Base-by-base conservation (phyloP, 2,797 vertebrate genomes). In the Synanceia verrucosa region DNA sequence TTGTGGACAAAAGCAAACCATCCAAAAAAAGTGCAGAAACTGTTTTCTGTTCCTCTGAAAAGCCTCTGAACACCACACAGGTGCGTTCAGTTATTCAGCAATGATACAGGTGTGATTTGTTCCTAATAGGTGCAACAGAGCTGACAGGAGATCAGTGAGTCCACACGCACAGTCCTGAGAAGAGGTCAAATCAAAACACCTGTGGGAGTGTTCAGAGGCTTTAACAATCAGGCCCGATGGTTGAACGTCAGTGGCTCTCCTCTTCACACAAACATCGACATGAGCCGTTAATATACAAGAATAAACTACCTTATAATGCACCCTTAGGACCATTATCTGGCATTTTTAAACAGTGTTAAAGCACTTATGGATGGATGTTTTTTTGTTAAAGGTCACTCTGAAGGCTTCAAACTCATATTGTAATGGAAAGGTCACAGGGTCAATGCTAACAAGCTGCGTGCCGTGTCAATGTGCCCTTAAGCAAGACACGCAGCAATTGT, bases 361-460 rank as follows among this genome's bases (percentile, higher is more conserved):
- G 6, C 16, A 18, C 4, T 2, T 53, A 2, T 9, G 31, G 52
- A 16, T 19, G 46, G 47, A 55, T 19, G n/a, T 23, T 21, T 50
- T 19, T 18, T 55, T 61, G n/a, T 33, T 2, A 0, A 53, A 66
- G 55, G 29, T 78, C 50, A 11, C 63, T 68, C 71, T 76, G 52
- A 84, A 78, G 85, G 75, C 71, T 72, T 73, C 31, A 0, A 19
- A 23, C 44, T 66, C 19, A 6, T 53, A 41, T 37, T 37, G n/a
- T 48, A 47, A 28, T 19, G 21, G 9, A 59, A 78, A 62, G 75
- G 69, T 78, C 58, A 79, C 59, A 2, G 60, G 74, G 83, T 79
- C 56, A 13, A 60, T 13, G 47, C 62, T 56, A 29, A 64, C 57
- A 6, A 16, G 63, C 53, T 69, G 57, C 12, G 6, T 28, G 36